Percentiles rank a stretch among this genome's conserved stretches.
Conservation (phyloP, 2,113 vertebrate species). For the Melanostigma gelatinosum region DNA sequence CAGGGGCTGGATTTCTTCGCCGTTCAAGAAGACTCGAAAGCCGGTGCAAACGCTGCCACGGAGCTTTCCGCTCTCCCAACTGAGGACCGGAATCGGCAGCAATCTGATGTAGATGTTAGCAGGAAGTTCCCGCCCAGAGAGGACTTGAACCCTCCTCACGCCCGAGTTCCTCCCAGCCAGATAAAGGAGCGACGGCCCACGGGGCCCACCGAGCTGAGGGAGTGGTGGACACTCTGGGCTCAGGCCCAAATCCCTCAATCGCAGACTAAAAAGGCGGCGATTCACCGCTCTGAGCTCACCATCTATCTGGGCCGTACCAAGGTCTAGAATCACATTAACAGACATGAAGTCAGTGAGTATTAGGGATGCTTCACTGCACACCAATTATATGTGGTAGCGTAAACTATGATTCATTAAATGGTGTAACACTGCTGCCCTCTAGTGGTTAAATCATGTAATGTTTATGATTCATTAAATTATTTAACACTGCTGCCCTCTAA, state of each 20-base stretch:
- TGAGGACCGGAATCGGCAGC: conserved; percentile 4
- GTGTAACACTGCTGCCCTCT: no score
- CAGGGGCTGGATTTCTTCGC: conserved; percentile 49
- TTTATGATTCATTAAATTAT: no score
- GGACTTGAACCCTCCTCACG: conserved; percentile 48
- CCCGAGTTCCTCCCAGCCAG: conserved; percentile 64
- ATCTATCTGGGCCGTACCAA: conserved; percentile 77
- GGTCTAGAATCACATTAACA: conserved; percentile 36
- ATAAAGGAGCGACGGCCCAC: conserved; percentile 68
- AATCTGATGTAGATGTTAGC: conserved; percentile 43
- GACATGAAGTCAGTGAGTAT: background rate
- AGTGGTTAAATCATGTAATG: no score
- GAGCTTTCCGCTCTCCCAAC: background rate
- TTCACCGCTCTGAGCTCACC: conserved; percentile 81
- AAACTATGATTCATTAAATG: no score
- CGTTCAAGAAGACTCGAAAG: conserved; percentile 1
- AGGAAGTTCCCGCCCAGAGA: conserved; percentile 66
- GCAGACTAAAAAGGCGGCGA: conserved; percentile 43
- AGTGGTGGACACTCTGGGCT: conserved; percentile 80
- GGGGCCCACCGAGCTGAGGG: conserved; percentile 76
- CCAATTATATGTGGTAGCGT: background rate
- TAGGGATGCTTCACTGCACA: background rate
- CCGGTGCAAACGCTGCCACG: background rate
- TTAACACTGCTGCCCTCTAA: background rate
- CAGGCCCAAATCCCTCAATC: conserved; percentile 58